These are phyloP conservation scores for Poliocrania exsul DNA, from an alignment of 2,797 vertebrate species.

Conservation along the genomic window DNA sequence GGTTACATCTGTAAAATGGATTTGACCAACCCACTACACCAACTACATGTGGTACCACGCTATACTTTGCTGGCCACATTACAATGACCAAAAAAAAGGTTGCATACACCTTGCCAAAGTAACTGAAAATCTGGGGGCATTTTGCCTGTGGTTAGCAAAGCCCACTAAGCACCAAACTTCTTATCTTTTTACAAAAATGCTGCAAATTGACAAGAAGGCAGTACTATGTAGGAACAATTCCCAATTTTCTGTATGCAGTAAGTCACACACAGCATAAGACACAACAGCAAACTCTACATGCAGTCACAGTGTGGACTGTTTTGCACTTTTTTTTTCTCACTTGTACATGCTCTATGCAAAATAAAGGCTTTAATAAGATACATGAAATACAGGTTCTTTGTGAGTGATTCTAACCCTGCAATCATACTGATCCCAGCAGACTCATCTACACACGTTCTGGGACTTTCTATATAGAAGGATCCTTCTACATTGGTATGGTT, in stretches of 20 bases:
- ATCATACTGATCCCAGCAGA: background rate
- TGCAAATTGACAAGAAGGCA: background rate
- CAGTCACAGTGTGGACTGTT: background rate
- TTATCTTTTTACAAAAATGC: background rate
- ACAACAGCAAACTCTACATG: background rate
- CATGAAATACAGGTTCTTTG: background rate
- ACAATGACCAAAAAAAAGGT: background rate
- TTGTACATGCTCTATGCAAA: background rate
- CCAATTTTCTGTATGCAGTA: background rate
- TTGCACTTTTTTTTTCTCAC: background rate
- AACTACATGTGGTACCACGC: background rate
- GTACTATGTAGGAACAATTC: rapidly evolving
- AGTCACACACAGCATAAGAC: background rate
- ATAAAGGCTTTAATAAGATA: background rate
- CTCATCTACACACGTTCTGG: background rate
- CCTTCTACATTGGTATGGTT: background rate
- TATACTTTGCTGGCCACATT: background rate
- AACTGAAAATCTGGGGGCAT: background rate
- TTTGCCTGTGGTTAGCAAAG: background rate
- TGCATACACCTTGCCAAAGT: background rate
- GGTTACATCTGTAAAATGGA: background rate
- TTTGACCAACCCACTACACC: background rate
- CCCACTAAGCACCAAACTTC: background rate
- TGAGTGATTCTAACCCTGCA: background rate
- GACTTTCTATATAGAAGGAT: background rate